These are phyloP conservation scores for Sebastes iracundus DNA, from an alignment of 2,797 vertebrate genomes.

Conservation along the genomic window DNA sequence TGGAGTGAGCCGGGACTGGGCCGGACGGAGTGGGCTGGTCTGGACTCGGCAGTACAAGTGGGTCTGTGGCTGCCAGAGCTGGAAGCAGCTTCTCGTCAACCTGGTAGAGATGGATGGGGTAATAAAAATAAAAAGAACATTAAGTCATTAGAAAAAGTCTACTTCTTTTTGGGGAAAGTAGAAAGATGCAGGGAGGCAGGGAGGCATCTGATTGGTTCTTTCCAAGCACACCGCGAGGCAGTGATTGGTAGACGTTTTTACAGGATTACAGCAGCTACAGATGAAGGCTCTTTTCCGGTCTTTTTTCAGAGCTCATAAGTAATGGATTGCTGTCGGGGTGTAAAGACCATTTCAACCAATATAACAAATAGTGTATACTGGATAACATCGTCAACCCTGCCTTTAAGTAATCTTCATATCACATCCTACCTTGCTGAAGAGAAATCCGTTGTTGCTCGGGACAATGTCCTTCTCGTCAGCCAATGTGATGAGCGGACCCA, in stretches of 20 bases:
- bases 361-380: too few species aligned
- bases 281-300: too few species aligned
- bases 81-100: constrained; percentile 95
- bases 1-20: constrained; percentile 54
- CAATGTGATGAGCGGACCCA: constrained; percentile 94
- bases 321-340: too few species aligned
- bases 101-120: constrained; percentile 38
- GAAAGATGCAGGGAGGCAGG: background rate
- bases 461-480: constrained; percentile 97
- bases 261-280: too few species aligned
- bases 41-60: constrained; percentile 89
- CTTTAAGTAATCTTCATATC: background rate
- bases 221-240: too few species aligned
- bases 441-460: constrained; percentile 91
- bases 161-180: background rate
- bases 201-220: too few species aligned
- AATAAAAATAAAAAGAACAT: background rate
- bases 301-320: too few species aligned
- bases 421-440: constrained; percentile 92
- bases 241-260: too few species aligned
- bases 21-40: constrained; percentile 81
- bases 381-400: too few species aligned
- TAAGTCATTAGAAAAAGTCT: background rate
- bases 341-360: too few species aligned
- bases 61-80: constrained; percentile 90